These are phyloP conservation scores for Trissolcus japonicus DNA, from an alignment of 2,888 invertebrate genomes.

Conservation along the genomic window DNA sequence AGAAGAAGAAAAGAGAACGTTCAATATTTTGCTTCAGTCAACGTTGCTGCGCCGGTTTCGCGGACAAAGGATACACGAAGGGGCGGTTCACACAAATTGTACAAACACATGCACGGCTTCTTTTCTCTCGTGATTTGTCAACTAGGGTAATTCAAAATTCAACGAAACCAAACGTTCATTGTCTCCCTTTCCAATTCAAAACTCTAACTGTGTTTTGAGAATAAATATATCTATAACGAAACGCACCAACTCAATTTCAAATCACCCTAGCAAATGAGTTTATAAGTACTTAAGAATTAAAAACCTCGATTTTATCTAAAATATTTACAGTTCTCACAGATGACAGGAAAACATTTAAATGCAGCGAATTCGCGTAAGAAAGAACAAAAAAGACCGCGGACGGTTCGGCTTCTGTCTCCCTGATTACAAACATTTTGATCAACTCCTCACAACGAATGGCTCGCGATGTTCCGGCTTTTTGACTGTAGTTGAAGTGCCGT, in stretches of 20 bases:
- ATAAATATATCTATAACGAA: no score
- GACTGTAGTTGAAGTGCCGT: slow-evolving; percentile 25
- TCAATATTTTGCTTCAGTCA: no score
- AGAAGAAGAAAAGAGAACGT: background rate
- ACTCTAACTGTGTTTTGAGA: no score
- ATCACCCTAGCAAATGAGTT: background rate
- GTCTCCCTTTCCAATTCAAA: no score
- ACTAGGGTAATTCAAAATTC: slow-evolving; percentile 1
- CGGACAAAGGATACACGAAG: no score
- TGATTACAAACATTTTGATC: background rate
- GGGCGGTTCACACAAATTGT: no score
- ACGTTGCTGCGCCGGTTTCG: no score
- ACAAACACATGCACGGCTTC: no score
- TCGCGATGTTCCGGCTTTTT: slow-evolving; percentile 22
- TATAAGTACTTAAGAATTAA: slow-evolving; percentile 40
- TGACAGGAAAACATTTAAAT: background rate
- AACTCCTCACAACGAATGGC: background rate
- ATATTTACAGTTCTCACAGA: slow-evolving; percentile 34
- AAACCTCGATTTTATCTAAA: slow-evolving; percentile 25
- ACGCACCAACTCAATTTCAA: background rate
- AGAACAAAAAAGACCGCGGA: slow-evolving; percentile 19
- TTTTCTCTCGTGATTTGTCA: background rate
- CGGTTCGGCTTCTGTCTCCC: slow-evolving; percentile 15
- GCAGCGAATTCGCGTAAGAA: background rate
- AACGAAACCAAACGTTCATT: background rate